Conservation (phyloP, 2,797 vertebrate species). For the Todus mexicanus region DNA sequence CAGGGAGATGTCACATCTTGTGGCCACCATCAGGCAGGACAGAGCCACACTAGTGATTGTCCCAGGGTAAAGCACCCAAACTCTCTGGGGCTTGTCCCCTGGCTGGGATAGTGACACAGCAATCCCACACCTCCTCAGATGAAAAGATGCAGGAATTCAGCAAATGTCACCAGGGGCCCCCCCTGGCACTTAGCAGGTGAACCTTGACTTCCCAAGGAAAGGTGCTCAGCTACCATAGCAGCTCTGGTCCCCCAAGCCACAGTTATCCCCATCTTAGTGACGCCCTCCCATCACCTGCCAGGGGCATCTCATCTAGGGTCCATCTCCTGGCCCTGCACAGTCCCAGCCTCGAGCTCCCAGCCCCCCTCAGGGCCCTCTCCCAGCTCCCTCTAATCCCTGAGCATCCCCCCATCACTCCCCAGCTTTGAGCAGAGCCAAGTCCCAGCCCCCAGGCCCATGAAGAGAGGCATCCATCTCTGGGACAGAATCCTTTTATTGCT, state of each 20-base stretch:
- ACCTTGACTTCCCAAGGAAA: neutral
- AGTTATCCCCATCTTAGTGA: neutral
- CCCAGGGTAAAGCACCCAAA: neutral
- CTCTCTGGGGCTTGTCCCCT: neutral
- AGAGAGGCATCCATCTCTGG: conserved; percentile 56
- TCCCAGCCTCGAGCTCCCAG: neutral
- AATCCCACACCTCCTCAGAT: neutral
- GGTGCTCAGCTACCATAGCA: neutral
- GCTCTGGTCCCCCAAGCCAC: neutral
- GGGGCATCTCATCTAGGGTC: neutral
- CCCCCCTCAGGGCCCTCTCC: neutral
- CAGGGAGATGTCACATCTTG: neutral
- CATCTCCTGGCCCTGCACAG: neutral
- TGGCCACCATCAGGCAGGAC: neutral
- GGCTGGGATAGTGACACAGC: neutral
- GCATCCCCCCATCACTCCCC: neutral
- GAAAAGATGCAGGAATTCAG: neutral
- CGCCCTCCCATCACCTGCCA: neutral
- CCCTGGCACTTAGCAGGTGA: neutral
- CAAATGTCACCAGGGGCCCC: neutral
- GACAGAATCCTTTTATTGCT: conserved; percentile 64
- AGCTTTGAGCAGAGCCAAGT: neutral
- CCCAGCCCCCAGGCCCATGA: conserved; percentile 58
- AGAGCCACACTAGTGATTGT: neutral
- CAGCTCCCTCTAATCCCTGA: neutral